Evolutionary conservation across 2,113 vertebrate genomes (phyloP).

Genomic region (Psilopogon haemacephalus): DNA sequence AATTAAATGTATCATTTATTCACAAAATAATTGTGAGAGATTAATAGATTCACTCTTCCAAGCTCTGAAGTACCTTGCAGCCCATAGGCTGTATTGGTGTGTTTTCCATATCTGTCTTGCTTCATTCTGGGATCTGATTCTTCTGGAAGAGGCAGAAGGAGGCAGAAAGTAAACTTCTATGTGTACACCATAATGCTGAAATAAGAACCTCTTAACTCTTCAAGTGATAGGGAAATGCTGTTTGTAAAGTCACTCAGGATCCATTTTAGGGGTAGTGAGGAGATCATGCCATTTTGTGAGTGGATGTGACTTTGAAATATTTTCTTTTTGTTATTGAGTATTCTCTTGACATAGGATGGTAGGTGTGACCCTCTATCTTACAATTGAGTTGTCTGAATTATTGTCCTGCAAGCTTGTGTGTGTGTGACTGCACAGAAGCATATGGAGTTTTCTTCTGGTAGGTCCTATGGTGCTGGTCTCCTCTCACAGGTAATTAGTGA

Average conservation of each 20-base stretch:
- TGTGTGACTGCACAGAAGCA: not conserved
- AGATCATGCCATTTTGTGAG: not conserved
- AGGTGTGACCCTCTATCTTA: not conserved
- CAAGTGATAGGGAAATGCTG: not conserved
- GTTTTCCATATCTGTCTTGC: not conserved
- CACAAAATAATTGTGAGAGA: not conserved
- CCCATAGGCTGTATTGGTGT: not conserved
- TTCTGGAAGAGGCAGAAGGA: rapidly evolving
- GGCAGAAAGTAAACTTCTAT: not conserved
- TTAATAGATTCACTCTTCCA: not conserved
- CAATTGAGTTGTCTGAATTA: not conserved
- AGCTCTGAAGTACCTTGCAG: not conserved
- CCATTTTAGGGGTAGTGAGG: not conserved
- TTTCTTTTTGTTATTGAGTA: not conserved
- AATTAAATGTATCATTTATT: not conserved
- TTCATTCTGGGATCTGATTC: not conserved
- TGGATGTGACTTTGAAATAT: not conserved
- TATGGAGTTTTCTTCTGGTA: not conserved
- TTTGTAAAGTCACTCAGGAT: not conserved
- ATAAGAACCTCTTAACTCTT: not conserved
- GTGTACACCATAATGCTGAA: not conserved
- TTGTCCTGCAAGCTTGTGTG: not conserved
- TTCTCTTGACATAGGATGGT: not conserved
- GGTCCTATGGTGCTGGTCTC: too few relatives aligned
- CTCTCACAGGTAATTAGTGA: too few relatives aligned